Base-by-base conservation (phyloP, 2,797 vertebrate genomes). In the Amniataba percoides region DNA sequence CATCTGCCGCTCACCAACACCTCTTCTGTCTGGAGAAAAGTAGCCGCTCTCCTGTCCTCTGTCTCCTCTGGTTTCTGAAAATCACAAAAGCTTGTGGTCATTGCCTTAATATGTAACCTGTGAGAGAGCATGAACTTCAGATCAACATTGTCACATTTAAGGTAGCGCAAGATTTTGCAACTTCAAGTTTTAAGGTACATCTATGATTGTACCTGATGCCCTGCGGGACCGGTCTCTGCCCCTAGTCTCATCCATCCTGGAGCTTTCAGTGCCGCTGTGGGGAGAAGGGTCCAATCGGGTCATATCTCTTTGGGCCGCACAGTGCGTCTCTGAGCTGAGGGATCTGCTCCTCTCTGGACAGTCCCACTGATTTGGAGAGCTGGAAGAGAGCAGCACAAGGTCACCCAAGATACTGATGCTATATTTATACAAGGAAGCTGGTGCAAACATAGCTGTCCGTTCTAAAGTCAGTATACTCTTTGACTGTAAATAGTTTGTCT, bases 1-100 rank as follows among this genome's bases (percentile, higher is more conserved):
- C 36, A 39, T 74, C 53, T 74, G 87, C 34, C 31, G 85, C 25
- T 90, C 88, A 31, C 83, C 75, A 46, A 90, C 78, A 40, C 83
- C 88, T 81, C 72, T 92, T 80, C 95, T 94, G 77, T 95, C 84
- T 1, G 90, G 86, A 77, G 96, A 96, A 78, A 96, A 95, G 87
- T 94, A 94, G 45, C 92, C 85, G 0, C 92, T 96, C 71, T 96
- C 96, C 67, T 82, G 90, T 65, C 85, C 91, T 64, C 93, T 87
- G 53, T 90, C 81, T 87, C 76, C 90, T 89, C 88, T 90, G 73
- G 91, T 82, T 63, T 87, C 95, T 95, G 78, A 72, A 87, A 90
- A 73, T 61, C 65, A 78, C 0, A 78, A 27, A 84, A 61, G 23
- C 3, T n/a, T 53, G 13, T 39, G 27, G 56, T 78, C 1, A 79